Evolutionary conservation across 1,140 invertebrate genomes (phyloP), one percentile per base, ranked within the genome.

Genomic region (Leucophenga varia): DNA sequence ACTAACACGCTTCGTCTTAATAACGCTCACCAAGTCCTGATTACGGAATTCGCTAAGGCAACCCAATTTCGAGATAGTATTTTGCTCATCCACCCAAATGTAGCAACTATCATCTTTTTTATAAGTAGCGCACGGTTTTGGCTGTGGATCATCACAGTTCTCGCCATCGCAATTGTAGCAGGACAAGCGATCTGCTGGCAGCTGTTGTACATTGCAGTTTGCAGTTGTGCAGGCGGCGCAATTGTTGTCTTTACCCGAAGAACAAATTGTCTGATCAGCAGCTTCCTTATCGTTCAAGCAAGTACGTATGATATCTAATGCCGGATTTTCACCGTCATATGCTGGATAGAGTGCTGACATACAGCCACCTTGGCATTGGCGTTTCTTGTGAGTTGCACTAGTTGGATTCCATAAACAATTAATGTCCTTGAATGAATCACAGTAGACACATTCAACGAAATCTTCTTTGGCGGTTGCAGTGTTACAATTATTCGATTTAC

Each of bases 401-500:
- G 17, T 19, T 0, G 70, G 63, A 1, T 58, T 41, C 45, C 32
- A 51, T 8, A 73, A 28, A 14, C 70, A 73, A 2, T 45, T 32
- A 0, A 47, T 6, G 14, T 61, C 46, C 47, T 68, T 65, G 40
- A 44, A 42, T 20, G 65, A 56, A 47, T 73, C 55, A 20, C 70
- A 73, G 45, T 73, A 72, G 20, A 73, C 49, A 39, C 70, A 73
- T 9, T 55, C 64, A 6, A 21, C 42, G 38, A 57, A 68, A 25
- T 72, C 53, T 1, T 30, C 22, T 1, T 37, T 9, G 0, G 37
- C 35, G 1, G 49, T 59, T 3, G 60, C 70, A 21, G 48, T 63
- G 52, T 73, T 73, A 46, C 70, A 73, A 18, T 57, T 10, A 43
- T 72, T 72, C 3, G 70, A 73, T 44, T 73, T 73, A 57, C 70